These are phyloP conservation scores for Galerucella pusilla DNA, from an alignment of 2,888 invertebrate species.

Conservation along the genomic window DNA sequence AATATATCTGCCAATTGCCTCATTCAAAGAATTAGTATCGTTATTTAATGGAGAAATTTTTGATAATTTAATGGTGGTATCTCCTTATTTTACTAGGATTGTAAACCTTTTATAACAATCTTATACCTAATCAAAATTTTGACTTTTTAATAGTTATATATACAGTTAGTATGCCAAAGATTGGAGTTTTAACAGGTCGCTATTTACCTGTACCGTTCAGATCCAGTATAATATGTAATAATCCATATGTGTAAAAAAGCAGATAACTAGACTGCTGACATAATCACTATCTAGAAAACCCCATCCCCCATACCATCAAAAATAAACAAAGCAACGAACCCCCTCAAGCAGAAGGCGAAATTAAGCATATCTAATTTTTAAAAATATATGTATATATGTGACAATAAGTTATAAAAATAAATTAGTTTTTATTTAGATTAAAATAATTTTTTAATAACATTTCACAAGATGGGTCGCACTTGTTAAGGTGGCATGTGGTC, in stretches of 20 bases:
- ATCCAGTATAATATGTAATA: not conserved
- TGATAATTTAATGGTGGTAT: too few species aligned
- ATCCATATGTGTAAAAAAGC: too few species aligned
- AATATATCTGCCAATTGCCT: too few species aligned
- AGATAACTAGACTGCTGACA: too few species aligned
- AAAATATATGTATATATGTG: conserved; percentile 1
- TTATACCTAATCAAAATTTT: too few species aligned
- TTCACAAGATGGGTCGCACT: not conserved
- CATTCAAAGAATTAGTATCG: too few species aligned
- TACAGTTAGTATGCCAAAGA: not conserved
- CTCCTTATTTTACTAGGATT: too few species aligned
- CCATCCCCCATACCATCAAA: too few species aligned
- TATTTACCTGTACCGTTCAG: not conserved
- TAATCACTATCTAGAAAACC: too few species aligned
- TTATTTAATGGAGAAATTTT: too few species aligned
- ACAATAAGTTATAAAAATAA: conserved; percentile 1
- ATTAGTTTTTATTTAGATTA: not conserved
- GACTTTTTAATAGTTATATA: not conserved
- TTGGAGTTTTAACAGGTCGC: not conserved
- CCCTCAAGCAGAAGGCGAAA: not conserved
- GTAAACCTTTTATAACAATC: too few species aligned
- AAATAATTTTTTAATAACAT: not conserved
- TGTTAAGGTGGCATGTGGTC: not conserved
- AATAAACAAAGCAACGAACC: too few species aligned
- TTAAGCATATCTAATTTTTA: not conserved